Conservation (phyloP, 2,797 vertebrate genomes). For the Rhincodon typus region DNA sequence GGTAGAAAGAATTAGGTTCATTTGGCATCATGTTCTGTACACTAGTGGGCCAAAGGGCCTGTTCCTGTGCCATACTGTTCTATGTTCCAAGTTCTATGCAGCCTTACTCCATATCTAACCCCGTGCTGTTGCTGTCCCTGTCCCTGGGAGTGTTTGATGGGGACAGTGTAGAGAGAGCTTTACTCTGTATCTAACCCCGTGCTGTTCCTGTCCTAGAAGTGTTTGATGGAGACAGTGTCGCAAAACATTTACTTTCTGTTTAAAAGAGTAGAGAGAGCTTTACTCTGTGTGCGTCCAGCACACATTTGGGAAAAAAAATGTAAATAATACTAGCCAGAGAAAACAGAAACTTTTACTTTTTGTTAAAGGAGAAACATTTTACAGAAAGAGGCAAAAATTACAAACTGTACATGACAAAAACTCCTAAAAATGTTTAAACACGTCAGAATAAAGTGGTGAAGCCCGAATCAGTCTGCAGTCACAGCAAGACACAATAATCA, state of each 20-base stretch:
- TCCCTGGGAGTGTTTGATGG: too few species aligned
- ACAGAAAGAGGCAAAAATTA: constrained; percentile 20
- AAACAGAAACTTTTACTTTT: constrained; percentile 17
- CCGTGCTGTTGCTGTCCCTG: too few species aligned
- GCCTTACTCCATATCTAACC: background rate
- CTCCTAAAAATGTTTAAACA: background rate
- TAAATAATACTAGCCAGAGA: background rate
- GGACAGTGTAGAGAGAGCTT: too few species aligned
- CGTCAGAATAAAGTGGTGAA: background rate
- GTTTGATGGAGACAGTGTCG: too few species aligned
- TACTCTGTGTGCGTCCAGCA: background rate
- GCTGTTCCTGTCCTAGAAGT: too few species aligned
- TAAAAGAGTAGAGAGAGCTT: background rate
- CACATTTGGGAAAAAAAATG: background rate
- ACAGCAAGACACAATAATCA: background rate
- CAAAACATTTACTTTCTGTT: too few species aligned
- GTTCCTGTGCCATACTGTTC: too few species aligned
- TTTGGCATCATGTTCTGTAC: too few species aligned
- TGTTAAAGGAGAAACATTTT: background rate
- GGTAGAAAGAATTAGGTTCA: too few species aligned
- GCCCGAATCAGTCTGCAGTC: background rate
- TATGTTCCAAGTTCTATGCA: too few species aligned
- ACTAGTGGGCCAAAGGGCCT: too few species aligned
- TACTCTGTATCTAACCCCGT: too few species aligned
- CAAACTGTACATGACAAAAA: constrained; percentile 28